Evolutionary conservation across 2,797 vertebrate genomes (phyloP), one percentile per base, ranked within the genome.

Genomic region (Neomorphus geoffroyi): DNA sequence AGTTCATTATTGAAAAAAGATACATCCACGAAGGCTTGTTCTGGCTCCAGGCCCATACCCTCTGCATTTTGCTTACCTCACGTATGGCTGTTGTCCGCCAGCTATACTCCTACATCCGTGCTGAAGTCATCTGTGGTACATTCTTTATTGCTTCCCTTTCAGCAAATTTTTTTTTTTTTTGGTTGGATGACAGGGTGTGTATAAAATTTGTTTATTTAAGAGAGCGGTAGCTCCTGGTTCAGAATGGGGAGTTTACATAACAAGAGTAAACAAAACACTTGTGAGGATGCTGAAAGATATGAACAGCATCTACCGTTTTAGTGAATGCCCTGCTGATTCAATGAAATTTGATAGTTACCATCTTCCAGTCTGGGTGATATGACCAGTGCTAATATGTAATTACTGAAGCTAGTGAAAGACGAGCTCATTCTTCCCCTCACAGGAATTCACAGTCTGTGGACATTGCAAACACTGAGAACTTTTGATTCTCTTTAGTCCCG

Each of bases 1-100:
- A 97, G 93, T 96, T 97, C 82, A 58, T 96, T 91, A 91, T 78
- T 79, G 91, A 94, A 92, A 96, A 94, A 92, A 84, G 85, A 94
- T 79, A 64, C n/a, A 83, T 92, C 86, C 84, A 96, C 79, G 77
- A 94, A 87, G 89, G 69, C 79, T 84, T 93, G 70, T 58, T 67
- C 77, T 94, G 96, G 96, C 93, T 94, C 43, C 56, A 65, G 43
- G 96, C 86, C 94, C n/a, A 64, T 82, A 50, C 27, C 24, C 27
- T 80, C 48, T 54, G 73, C 79, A 37, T 90, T 92, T 87, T 93
- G 41, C 83, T 91, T 96, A 88, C 51, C 71, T 94, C 88, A 88
- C 1, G 5, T 70, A 80, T 88, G 71, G 51, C 79, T 93, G 93
- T 94, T 93, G 64, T 86, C 83, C 0, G 1, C 79, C 73, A 80